Conservation (phyloP, 2,888 invertebrate genomes). For the Harmothoe impar region DNA sequence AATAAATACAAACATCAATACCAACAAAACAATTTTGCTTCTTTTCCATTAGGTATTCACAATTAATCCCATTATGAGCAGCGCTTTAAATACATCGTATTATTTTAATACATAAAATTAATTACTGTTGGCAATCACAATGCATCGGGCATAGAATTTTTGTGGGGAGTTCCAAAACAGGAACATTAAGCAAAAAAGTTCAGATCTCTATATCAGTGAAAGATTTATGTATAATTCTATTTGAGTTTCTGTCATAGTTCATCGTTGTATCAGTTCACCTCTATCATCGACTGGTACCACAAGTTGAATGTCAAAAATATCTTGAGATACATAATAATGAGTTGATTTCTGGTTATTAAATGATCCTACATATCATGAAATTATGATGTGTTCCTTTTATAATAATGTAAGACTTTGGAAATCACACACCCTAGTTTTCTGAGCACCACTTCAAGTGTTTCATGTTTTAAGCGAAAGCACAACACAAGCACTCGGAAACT, state of each 20-base stretch:
- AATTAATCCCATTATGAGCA: too few species aligned
- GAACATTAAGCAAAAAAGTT: too few species aligned
- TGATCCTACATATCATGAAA: conserved; percentile 9
- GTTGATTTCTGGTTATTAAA: conserved; percentile 14
- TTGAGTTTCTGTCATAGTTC: neutral
- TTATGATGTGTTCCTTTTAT: conserved; percentile 8
- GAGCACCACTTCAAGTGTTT: conserved; percentile 51
- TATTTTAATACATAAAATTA: too few species aligned
- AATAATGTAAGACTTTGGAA: conserved; percentile 16
- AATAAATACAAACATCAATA: too few species aligned
- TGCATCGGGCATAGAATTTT: too few species aligned
- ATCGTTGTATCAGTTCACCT: neutral
- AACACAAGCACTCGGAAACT: neutral
- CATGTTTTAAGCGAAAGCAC: neutral
- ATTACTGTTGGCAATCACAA: too few species aligned
- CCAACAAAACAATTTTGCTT: too few species aligned
- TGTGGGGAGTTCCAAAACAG: too few species aligned
- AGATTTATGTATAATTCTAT: too few species aligned
- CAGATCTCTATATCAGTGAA: too few species aligned
- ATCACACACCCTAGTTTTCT: neutral
- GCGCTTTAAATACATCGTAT: too few species aligned
- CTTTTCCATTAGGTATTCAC: too few species aligned
- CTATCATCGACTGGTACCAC: neutral
- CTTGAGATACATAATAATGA: conserved; percentile 29
- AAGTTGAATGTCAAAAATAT: neutral